A percentile compares a stretch with the other conserved stretches of the same genome.
Evolutionary conservation across 2,113 vertebrate genomes (phyloP).

Genomic region (Puffinus mauretanicus): DNA sequence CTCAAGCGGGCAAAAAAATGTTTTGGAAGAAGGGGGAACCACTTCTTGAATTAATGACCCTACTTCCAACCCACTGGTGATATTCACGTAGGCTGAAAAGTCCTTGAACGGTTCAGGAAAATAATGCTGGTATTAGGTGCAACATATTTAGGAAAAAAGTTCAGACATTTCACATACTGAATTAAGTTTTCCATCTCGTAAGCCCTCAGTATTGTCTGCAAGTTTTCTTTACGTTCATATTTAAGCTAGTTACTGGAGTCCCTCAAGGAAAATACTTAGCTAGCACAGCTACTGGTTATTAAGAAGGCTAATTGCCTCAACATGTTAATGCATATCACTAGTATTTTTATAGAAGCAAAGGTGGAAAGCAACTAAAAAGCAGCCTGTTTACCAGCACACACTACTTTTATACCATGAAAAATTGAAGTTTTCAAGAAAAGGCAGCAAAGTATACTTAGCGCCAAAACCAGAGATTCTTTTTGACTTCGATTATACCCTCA

Average conservation of each 20-base stretch:
- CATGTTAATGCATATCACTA: neutral
- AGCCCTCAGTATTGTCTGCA: neutral
- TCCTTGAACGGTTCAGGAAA: neutral
- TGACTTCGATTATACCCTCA: neutral
- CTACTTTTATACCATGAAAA: neutral
- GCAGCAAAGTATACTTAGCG: neutral
- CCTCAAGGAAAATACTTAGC: neutral
- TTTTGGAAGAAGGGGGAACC: neutral
- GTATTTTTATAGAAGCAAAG: neutral
- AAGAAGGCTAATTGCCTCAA: neutral
- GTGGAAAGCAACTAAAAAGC: neutral
- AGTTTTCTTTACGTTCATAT: neutral
- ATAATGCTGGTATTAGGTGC: neutral
- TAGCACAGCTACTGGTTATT: neutral
- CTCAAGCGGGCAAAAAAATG: neutral
- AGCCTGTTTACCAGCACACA: neutral
- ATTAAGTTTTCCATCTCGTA: neutral
- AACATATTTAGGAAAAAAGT: neutral
- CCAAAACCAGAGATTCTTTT: neutral
- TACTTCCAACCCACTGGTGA: neutral
- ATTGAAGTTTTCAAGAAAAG: neutral
- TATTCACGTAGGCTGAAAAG: neutral
- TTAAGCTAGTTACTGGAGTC: neutral
- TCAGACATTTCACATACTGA: neutral
- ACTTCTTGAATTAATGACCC: neutral